Evolutionary conservation across 2,113 vertebrate genomes (phyloP), one percentile per base, ranked within the genome.

Genomic region (Struthio camelus): DNA sequence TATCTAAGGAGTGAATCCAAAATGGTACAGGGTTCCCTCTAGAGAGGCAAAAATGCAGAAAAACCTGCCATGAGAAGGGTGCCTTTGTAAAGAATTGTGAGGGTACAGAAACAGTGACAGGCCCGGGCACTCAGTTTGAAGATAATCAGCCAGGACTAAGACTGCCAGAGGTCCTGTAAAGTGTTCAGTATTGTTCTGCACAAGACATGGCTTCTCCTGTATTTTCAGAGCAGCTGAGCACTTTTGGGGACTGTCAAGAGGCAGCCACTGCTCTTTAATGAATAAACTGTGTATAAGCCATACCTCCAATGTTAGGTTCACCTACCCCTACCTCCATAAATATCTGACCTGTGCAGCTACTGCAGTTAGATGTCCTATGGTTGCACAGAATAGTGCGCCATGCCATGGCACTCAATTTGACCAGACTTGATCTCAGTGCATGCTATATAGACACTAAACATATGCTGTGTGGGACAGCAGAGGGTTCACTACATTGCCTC

Each of bases 321-420:
- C 59, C 65, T 2, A 2, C 1, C 44, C 44, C 3, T 3, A 10
- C 12, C 72, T n/a, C n/a, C n/a, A n/a, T n/a, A n/a, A n/a, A n/a
- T 13, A 3, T 4, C 19, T 25, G 61, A 54, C 7, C 71, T 0
- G 0, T 4, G 30, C 48, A 44, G 59, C 72, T 0, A 0, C 62
- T 62, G 67, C 22, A 40, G 23, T 14, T 20, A 30, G 50, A 9
- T 38, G 30, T 34, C 6, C 23, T 32, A n/a, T 10, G 70, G 51
- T 32, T 64, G 20, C 46, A 16, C 38, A 38, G 71, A 25, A 9
- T 3, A 10, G 14, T 11, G 88, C 42, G 80, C 27, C 30, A 9
- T 6, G 50, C 50, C 51, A 19, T 1, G 1, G 36, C 64, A 23
- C 32, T 25, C 69, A 5, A 11, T 0, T 17, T 51, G 65, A 25